These are phyloP conservation scores for Carabus problematicus DNA, from an alignment of 2,888 invertebrate species.

Conservation along the genomic window DNA sequence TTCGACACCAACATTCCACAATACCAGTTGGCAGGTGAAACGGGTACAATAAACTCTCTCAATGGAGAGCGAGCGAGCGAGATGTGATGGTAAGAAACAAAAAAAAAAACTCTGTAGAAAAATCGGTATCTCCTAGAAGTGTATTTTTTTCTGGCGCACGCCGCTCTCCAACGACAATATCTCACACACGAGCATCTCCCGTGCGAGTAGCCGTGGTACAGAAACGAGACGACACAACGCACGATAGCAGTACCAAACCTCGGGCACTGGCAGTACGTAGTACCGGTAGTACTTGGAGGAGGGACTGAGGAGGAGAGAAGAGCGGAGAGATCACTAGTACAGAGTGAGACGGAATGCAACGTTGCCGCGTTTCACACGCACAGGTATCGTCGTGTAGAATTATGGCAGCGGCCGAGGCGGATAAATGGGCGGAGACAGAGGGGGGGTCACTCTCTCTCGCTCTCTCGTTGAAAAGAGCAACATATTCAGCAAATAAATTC, in stretches of 20 bases:
- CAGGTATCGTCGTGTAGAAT: too few species aligned
- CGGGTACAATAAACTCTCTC: slow-evolving; percentile 18
- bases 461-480: too few species aligned
- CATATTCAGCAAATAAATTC: too few species aligned
- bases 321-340: too few species aligned
- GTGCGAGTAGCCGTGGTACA: not conserved
- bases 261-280: not conserved
- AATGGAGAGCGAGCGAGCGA: slow-evolving; percentile 10
- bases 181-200: slow-evolving; percentile 27
- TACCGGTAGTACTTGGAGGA: not conserved
- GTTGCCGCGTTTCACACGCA: too few species aligned
- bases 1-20: slow-evolving; percentile 35
- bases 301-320: too few species aligned
- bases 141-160: slow-evolving; percentile 35
- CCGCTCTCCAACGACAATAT: slow-evolving; percentile 21
- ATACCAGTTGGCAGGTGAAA: slow-evolving; percentile 39
- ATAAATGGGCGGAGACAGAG: too few species aligned
- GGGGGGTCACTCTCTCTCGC: too few species aligned
- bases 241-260: not conserved
- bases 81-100: not conserved
- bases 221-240: not conserved
- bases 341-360: too few species aligned
- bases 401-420: too few species aligned
- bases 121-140: slow-evolving; percentile 43
- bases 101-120: slow-evolving; percentile 29